Base-by-base conservation (phyloP, 2,888 invertebrate species). In the Pomacea canaliculata region DNA sequence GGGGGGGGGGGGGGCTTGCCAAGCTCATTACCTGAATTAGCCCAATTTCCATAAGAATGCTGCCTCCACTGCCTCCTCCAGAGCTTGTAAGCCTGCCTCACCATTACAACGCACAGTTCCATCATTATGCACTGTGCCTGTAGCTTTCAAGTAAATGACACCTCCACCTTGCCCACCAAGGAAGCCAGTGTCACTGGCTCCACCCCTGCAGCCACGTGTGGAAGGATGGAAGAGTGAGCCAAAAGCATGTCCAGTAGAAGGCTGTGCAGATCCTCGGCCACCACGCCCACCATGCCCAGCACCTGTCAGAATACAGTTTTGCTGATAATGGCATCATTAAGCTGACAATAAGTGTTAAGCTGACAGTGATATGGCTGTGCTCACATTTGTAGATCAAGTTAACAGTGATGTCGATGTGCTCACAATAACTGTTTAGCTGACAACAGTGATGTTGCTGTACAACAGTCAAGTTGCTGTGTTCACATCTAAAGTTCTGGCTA, bases 201-300 rank as follows among this genome's bases (percentile, higher is more conserved):
- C 87, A 8, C 87, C 86, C 3, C 76, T 71, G 80, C 87, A 87
- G n/a, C 87, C 87, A 16, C 70, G 70, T 13, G 77, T 74, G 23
- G 70, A 46, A 0, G 87, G 85, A 51, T 85, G 81, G 78, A 83
- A 84, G 71, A 86, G 65, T 70, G 82, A 78, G 71, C 85, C 87
- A 71, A 80, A 79, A 37, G 85, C 80, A 19, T 76, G 73, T n/a
- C 87, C 85, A 16, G 85, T 86, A 12, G 62, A 51, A 7, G 12
- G 13, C 56, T 79, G 79, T 7, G 73, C 71, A 48, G 62, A 66
- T 49, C 84, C 84, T 63, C 80, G 80, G 9, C 86, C 87, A 23
- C 87, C 87, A 66, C 79, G 77, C 13, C 87, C 87, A 66, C 84
- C 86, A 78, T 87, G 86, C 23, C 87, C 85, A 69, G 85, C 87